Conservation (phyloP, 2,888 invertebrate genomes). For the Tipula unca region DNA sequence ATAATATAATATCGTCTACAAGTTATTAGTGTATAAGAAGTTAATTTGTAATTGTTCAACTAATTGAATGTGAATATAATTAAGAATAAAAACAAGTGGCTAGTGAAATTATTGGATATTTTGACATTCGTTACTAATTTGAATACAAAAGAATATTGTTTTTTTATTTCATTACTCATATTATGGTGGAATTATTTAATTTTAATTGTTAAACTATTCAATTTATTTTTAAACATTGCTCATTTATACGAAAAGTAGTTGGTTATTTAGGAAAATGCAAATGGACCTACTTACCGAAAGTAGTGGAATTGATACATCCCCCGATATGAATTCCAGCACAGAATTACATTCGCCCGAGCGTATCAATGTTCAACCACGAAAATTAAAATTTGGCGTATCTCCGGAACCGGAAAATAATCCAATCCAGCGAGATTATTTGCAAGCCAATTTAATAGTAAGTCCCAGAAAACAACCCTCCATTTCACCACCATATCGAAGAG, state of each 20-base stretch:
- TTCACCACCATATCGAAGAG: conserved; percentile 51
- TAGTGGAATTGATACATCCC: conserved; percentile 29
- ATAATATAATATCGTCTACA: background rate
- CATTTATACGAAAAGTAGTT: background rate
- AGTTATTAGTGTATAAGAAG: background rate
- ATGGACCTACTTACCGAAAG: conserved; percentile 27
- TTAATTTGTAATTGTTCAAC: background rate
- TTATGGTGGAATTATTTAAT: background rate
- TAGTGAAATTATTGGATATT: background rate
- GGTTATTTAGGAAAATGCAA: background rate
- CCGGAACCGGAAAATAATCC: conserved; percentile 25
- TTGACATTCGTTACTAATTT: background rate
- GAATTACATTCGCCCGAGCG: conserved; percentile 27
- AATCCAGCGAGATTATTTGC: conserved; percentile 24
- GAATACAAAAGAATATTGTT: background rate
- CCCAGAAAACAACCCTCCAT: conserved; percentile 28
- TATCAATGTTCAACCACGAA: conserved; percentile 33
- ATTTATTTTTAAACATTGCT: background rate
- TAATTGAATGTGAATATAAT: background rate
- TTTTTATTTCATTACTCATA: background rate
- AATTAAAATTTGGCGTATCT: conserved; percentile 37
- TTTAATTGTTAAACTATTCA: background rate
- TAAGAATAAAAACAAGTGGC: background rate
- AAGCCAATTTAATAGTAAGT: conserved; percentile 24
- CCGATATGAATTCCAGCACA: conserved; percentile 28